These are phyloP conservation scores for Cyclopterus lumpus DNA, from an alignment of 2,797 vertebrate genomes.

Conservation along the genomic window DNA sequence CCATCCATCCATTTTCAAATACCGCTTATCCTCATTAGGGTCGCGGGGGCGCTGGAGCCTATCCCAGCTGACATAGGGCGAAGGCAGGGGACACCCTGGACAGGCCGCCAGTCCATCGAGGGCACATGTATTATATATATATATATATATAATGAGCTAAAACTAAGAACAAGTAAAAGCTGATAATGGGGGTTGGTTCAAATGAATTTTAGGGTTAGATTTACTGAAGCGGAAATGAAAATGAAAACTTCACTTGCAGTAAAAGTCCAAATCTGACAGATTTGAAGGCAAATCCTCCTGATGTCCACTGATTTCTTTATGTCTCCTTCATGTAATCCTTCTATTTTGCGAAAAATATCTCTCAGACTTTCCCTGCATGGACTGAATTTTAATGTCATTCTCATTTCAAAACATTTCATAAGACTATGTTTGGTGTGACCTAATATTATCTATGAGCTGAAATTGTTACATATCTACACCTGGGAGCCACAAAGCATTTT, in stretches of 20 bases:
- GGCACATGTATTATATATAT: no score
- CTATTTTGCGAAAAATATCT: slow-evolving; percentile 17
- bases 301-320: slow-evolving; percentile 38
- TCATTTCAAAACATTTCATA: slow-evolving; percentile 49
- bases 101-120: no score
- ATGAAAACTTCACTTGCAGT: slow-evolving; percentile 16
- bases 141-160: not conserved
- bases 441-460: slow-evolving; percentile 42
- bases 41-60: no score
- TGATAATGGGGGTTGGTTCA: slow-evolving; percentile 14
- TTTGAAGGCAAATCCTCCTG: slow-evolving; percentile 44
- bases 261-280: slow-evolving; percentile 35
- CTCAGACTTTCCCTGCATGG: slow-evolving; percentile 6
- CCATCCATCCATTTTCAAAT: no score
- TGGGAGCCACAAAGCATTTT: slow-evolving; percentile 41
- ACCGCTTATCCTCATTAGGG: no score
- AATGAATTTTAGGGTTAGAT: slow-evolving; percentile 2
- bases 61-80: no score
- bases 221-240: slow-evolving; percentile 26
- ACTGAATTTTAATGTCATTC: slow-evolving; percentile 37
- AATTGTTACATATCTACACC: slow-evolving; percentile 45
- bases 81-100: no score
- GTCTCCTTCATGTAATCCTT: slow-evolving; percentile 31
- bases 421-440: slow-evolving; percentile 37
- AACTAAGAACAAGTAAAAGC: not conserved